Percentiles rank a stretch among this genome's conserved stretches.
These are phyloP conservation scores for Hipparchia semele DNA, from an alignment of 2,888 invertebrate genomes.

Conservation along the genomic window DNA sequence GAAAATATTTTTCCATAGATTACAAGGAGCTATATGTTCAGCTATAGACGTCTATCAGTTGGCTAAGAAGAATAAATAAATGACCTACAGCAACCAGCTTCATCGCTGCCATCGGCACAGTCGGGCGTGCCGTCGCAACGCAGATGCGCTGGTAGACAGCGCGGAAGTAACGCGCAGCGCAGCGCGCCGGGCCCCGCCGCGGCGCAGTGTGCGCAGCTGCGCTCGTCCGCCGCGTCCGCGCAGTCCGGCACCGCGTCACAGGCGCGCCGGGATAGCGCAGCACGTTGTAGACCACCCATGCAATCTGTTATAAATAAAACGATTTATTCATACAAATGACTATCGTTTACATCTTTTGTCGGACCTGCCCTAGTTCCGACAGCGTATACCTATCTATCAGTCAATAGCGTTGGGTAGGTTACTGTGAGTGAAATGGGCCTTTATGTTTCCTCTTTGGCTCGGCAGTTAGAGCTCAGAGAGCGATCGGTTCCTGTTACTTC, in stretches of 20 bases:
- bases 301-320: constrained; percentile 81
- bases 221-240: constrained; percentile 91
- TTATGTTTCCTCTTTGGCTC: too few species aligned
- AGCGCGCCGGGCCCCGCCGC: constrained; percentile 83
- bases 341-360: too few species aligned
- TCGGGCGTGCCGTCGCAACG: constrained; percentile 92
- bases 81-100: constrained; percentile 91
- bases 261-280: constrained; percentile 89
- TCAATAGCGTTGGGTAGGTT: too few species aligned
- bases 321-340: not conserved
- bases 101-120: constrained; percentile 94
- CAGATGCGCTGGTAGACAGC: constrained; percentile 87
- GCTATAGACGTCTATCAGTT: too few species aligned
- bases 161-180: constrained; percentile 91
- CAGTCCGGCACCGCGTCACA: constrained; percentile 95
- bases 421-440: too few species aligned
- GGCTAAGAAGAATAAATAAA: not conserved
- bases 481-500: too few species aligned
- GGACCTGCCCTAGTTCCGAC: too few species aligned
- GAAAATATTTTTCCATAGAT: too few species aligned
- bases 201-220: constrained; percentile 90
- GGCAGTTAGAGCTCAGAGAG: too few species aligned
- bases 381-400: too few species aligned
- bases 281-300: constrained; percentile 87
- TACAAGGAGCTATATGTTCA: too few species aligned